Evolutionary conservation across 2,888 invertebrate genomes (phyloP), one percentile per base, ranked within the genome.

Genomic region (Cyclophora albipunctata): DNA sequence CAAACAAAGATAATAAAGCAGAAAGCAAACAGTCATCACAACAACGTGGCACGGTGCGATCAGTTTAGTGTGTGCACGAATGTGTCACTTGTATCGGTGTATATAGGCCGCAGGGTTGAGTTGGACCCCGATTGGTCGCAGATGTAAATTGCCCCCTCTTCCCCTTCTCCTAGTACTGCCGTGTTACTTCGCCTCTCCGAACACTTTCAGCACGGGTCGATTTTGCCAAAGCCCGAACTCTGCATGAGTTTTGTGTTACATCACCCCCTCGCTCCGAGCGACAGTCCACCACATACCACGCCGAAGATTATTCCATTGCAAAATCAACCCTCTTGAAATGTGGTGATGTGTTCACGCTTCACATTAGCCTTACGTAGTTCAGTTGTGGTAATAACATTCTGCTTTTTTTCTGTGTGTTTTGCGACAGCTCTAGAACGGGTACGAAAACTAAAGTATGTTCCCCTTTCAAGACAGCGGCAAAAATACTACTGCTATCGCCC

Each of bases 401-500:
- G 61, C 60, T 63, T 82, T 86, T 82, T 75, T 83, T 84, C 76
- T 78, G 78, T 80, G 83, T 81, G 81, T 82, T 80, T 81, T 82
- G 83, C 84, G 80, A 84, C 89, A 90, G 89, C 86, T 86, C 84
- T 88, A 89, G 86, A 81, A 80, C 87, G 81, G 84, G 88, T 78
- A 79, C 86, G 90, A 91, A 91, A 90, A 89, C 90, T 85, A 91
- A 91, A 91, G 90, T 88, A 82, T 92, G 92, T 90, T 91, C 91
- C 86, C 91, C 92, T 90, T 92, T 92, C 91, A 93, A 92, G 92
- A 92, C 91, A 89, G 92, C 92, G 84, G 91, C 92, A 89, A 92
- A 92, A 91, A 90, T 92, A 86, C 90, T 93, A 84, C 91, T 93
- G 87, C 90, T 93, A 90, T 91, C 92, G 90, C 92, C 92, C 84